Evolutionary conservation across 1,140 invertebrate genomes (phyloP).

Genomic region (Polypedilum vanderplanki): DNA sequence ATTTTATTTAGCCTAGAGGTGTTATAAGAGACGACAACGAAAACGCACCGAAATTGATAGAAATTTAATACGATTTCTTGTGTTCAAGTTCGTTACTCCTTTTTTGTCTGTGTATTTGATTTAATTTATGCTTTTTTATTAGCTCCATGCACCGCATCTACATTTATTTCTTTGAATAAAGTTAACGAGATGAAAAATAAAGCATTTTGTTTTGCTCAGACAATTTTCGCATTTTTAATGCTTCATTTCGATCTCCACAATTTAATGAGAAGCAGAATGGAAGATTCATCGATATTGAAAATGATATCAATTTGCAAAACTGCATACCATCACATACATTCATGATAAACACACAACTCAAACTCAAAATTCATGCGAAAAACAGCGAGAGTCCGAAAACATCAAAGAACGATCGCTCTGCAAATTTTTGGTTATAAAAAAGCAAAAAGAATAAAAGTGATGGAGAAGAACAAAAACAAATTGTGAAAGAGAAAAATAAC

Average conservation of each 20-base stretch:
- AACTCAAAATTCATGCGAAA: not conserved
- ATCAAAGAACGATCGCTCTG: constrained; percentile 7
- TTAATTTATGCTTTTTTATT: constrained; percentile 3
- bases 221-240: constrained; percentile 14
- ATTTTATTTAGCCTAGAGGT: constrained; percentile 21
- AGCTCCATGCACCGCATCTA: not conserved
- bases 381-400: not conserved
- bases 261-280: not conserved
- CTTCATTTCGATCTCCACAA: not conserved
- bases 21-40: not conserved
- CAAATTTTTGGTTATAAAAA: not conserved
- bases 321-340: not conserved
- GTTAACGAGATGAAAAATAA: not conserved
- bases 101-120: not conserved
- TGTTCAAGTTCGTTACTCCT: not conserved
- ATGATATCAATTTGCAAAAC: not conserved
- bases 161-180: not conserved
- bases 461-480: not conserved
- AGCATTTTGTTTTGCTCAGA: not conserved
- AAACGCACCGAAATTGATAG: not conserved
- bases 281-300: constrained; percentile 28
- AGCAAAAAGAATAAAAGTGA: not conserved
- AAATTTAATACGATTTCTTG: not conserved
- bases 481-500: constrained; percentile 14
- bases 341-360: too few relatives aligned